These are phyloP conservation scores for Diachasma alloeum DNA, from an alignment of 1,140 invertebrate genomes.

Conservation along the genomic window DNA sequence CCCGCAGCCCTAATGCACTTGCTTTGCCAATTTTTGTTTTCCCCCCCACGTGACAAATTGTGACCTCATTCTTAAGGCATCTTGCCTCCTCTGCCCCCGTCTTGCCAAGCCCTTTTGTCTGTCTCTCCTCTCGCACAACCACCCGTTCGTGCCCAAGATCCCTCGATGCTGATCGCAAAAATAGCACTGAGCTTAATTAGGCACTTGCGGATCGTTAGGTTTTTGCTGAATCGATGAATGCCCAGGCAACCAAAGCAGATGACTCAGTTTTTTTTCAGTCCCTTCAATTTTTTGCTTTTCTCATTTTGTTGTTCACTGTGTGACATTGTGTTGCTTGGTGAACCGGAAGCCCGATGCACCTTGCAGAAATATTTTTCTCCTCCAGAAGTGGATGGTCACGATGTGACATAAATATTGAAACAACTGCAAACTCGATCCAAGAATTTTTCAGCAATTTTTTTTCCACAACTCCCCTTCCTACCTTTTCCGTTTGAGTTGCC, in stretches of 20 bases:
- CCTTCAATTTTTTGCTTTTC: background rate
- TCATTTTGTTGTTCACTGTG: background rate
- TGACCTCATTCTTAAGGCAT: slow-evolving; percentile 51
- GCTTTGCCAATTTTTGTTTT: slow-evolving; percentile 41
- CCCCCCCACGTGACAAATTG: slow-evolving; percentile 49
- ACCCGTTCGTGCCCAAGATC: background rate
- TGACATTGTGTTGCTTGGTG: background rate
- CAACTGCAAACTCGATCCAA: background rate
- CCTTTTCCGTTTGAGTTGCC: background rate
- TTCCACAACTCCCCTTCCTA: background rate
- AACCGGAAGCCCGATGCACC: slow-evolving; percentile 24
- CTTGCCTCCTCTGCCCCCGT: background rate
- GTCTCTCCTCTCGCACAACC: background rate
- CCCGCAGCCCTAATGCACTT: background rate
- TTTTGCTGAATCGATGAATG: slow-evolving; percentile 8
- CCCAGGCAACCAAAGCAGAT: background rate
- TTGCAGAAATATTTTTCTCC: slow-evolving; percentile 7
- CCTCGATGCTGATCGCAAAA: slow-evolving; percentile 29
- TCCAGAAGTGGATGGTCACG: background rate
- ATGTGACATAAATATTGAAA: slow-evolving; percentile 13
- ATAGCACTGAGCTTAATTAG: slow-evolving; percentile 36
- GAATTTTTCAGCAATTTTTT: slow-evolving; percentile 1
- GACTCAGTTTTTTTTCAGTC: background rate
- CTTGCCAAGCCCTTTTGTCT: background rate
- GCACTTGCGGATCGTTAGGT: slow-evolving; percentile 24